Evolutionary conservation across 2,113 vertebrate species (phyloP).

Genomic region (Petrocephalus zakoni): DNA sequence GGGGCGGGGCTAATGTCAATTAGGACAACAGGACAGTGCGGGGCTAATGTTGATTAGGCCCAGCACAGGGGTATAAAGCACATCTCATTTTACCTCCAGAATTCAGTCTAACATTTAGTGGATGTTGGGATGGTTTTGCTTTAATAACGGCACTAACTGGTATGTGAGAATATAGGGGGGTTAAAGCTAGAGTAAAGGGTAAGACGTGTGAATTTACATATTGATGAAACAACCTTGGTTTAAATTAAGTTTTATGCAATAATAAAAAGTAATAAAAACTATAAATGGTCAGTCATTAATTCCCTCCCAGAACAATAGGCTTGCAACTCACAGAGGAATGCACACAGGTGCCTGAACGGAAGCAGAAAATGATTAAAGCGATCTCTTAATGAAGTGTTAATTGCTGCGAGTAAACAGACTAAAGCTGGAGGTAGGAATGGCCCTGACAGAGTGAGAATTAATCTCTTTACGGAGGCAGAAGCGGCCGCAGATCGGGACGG

Average conservation of each 20-base stretch:
- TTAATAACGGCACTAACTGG: conserved; percentile 16
- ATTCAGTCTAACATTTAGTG: conserved; percentile 9
- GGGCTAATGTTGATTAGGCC: too few relatives aligned
- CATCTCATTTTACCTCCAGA: background rate
- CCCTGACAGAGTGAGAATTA: conserved; percentile 30
- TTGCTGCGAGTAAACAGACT: conserved; percentile 39
- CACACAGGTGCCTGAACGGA: conserved; percentile 41
- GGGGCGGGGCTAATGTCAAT: too few relatives aligned
- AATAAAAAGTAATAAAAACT: conserved; percentile 43
- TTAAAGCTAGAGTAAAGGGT: background rate
- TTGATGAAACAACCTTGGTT: conserved; percentile 24
- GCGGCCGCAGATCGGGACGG: background rate
- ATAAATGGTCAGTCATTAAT: conserved; percentile 45
- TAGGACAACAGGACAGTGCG: too few relatives aligned
- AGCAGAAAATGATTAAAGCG: conserved; percentile 47
- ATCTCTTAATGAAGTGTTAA: conserved; percentile 48
- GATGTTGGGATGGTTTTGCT: conserved; percentile 9
- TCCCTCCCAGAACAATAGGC: conserved; percentile 40
- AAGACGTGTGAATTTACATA: conserved; percentile 21
- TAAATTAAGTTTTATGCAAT: conserved; percentile 34
- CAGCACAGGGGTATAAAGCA: too few relatives aligned
- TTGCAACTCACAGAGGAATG: conserved; percentile 35
- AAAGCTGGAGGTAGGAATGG: conserved; percentile 29
- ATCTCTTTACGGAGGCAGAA: conserved; percentile 13
- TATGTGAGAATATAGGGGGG: background rate